A percentile compares a stretch with the other conserved stretches of the same genome.
Conservation (phyloP, 2,888 invertebrate species). For the Scelioninae gen. 2 region DNA sequence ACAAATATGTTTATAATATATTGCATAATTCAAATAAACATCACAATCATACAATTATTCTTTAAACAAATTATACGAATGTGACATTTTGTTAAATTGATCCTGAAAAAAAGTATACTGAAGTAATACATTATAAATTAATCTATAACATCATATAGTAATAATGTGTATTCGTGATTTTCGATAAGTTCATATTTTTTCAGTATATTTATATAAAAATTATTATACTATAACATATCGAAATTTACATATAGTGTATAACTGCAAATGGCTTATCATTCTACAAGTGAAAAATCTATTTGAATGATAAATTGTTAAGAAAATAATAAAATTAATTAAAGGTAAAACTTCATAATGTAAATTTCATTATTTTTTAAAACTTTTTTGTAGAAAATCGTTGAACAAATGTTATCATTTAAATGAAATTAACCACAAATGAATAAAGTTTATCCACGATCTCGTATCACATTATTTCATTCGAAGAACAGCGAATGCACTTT, state of each 20-base stretch:
- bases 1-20: conserved; percentile 45
- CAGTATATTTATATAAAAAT: conserved; percentile 39
- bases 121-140: conserved; percentile 42
- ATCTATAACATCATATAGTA: conserved; percentile 44
- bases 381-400: conserved; percentile 39
- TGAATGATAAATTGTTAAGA: conserved; percentile 28
- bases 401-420: conserved; percentile 40
- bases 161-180: no score
- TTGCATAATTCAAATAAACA: no score
- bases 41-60: conserved; percentile 5
- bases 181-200: conserved; percentile 45
- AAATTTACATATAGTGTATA: conserved; percentile 41
- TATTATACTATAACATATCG: conserved; percentile 44
- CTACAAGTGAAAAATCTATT: conserved; percentile 38
- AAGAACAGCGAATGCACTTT: conserved; percentile 26
- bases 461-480: conserved; percentile 53
- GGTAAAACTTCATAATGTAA: conserved; percentile 22
- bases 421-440: conserved; percentile 40
- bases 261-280: conserved; percentile 32
- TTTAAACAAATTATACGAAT: conserved; percentile 34
- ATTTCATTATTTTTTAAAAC: conserved; percentile 28
- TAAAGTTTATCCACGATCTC: conserved; percentile 43
- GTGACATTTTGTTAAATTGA: conserved; percentile 22
- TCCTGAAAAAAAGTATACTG: conserved; percentile 22
- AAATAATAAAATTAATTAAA: conserved; percentile 37